Conservation (phyloP, 1,140 invertebrate genomes). For the Neoseiulus cucumeris region DNA sequence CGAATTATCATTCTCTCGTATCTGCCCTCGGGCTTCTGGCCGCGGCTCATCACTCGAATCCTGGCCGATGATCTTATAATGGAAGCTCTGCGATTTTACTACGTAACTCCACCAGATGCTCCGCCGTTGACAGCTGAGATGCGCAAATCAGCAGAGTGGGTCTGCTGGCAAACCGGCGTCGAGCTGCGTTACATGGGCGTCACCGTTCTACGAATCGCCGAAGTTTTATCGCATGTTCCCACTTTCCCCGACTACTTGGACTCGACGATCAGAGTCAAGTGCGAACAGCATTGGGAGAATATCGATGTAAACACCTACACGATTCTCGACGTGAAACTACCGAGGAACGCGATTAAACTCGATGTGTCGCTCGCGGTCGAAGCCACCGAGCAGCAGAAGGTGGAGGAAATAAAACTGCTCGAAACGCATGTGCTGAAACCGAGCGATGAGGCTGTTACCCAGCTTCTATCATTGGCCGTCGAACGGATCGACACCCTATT, state of each 20-base stretch:
- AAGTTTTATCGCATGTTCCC: slow-evolving; percentile 42
- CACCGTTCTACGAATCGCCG: slow-evolving; percentile 56
- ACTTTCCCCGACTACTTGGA: slow-evolving; percentile 19
- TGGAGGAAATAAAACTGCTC: neutral
- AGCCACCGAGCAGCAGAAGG: neutral
- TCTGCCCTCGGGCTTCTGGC: slow-evolving; percentile 95
- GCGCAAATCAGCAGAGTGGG: slow-evolving; percentile 62
- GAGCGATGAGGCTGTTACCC: slow-evolving; percentile 52
- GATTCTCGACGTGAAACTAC: neutral
- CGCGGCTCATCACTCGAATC: slow-evolving; percentile 69
- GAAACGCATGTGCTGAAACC: slow-evolving; percentile 29
- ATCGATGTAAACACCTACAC: slow-evolving; percentile 11
- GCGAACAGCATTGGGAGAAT: slow-evolving; percentile 10
- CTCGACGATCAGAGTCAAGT: neutral
- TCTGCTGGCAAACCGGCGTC: slow-evolving; percentile 84
- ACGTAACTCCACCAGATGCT: slow-evolving; percentile 42
- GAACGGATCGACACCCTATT: slow-evolving; percentile 89
- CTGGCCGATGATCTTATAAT: slow-evolving; percentile 69
- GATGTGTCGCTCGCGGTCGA: neutral
- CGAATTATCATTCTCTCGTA: slow-evolving; percentile 74
- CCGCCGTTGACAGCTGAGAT: slow-evolving; percentile 31
- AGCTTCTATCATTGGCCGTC: slow-evolving; percentile 69
- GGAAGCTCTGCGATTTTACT: slow-evolving; percentile 51
- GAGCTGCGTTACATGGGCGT: slow-evolving; percentile 61
- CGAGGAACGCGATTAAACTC: neutral